Percentiles rank a stretch among this genome's conserved stretches.
phyloP scores from a whole-genome alignment of 2,113 vertebrate genomes.

The Urocitellus parryii region DNA sequence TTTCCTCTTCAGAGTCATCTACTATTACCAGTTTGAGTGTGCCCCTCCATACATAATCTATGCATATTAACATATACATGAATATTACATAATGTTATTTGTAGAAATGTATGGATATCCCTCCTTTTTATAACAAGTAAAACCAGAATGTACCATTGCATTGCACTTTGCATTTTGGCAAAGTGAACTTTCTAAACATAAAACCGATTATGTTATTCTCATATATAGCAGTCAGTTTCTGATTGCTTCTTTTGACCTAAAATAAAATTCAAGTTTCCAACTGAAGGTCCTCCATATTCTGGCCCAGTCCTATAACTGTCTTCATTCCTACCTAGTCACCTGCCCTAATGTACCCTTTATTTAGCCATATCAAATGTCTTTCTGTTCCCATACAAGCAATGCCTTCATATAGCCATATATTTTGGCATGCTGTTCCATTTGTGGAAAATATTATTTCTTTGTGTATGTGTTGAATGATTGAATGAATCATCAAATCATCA shows the following conservation, averaged over 20 bases:
- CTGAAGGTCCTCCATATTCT: background rate
- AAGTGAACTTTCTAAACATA: background rate
- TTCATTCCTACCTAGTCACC: background rate
- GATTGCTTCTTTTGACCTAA: background rate
- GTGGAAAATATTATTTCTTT: slow-evolving; percentile 2
- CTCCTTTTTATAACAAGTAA: background rate
- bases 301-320: background rate
- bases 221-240: background rate
- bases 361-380: background rate
- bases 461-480: background rate
- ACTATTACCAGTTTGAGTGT: background rate
- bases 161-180: background rate
- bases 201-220: background rate
- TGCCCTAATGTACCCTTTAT: background rate
- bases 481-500: background rate
- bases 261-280: background rate
- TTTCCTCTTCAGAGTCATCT: background rate
- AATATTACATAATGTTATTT: background rate
- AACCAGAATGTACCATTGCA: background rate
- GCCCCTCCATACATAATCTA: background rate
- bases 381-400: background rate
- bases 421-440: background rate
- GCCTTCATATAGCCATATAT: background rate
- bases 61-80: background rate
- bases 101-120: background rate